Conservation (phyloP, 1,140 invertebrate species). For the Agrypnia vestita region DNA sequence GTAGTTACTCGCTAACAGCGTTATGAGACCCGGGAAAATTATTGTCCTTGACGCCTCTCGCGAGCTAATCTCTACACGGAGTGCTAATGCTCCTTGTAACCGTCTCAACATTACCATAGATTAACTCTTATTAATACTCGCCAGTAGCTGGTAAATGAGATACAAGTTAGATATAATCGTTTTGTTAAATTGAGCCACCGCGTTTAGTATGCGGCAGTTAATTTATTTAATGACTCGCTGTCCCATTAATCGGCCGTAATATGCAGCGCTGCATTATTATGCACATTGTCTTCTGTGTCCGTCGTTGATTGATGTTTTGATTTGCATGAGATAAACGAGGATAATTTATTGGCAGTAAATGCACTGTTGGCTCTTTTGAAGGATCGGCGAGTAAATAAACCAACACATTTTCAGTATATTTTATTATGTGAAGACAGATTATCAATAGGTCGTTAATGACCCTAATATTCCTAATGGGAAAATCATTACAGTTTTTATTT, state of each 20-base stretch:
- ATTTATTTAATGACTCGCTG: constrained; percentile 36
- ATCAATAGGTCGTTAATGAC: too few species aligned
- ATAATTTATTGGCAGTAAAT: too few species aligned
- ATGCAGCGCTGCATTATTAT: constrained; percentile 12
- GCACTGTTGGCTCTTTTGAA: too few species aligned
- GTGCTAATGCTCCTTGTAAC: constrained; percentile 1
- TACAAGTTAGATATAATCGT: constrained; percentile 24
- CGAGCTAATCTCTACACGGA: background rate
- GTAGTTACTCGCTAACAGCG: too few species aligned
- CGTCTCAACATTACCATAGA: constrained; percentile 16
- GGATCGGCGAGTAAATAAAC: too few species aligned
- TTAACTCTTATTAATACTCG: constrained; percentile 12
- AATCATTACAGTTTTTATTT: too few species aligned
- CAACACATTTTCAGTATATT: too few species aligned
- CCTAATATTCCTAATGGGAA: too few species aligned
- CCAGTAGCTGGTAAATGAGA: constrained; percentile 19
- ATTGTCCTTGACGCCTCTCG: constrained; percentile 4
- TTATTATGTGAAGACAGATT: too few species aligned
- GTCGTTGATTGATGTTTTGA: constrained; percentile 23
- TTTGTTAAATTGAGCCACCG: constrained; percentile 30
- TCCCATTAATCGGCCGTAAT: constrained; percentile 28
- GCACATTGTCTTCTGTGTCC: constrained; percentile 5
- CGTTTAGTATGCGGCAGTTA: constrained; percentile 17
- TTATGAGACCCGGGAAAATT: background rate
- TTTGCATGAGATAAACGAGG: constrained; percentile 16